Evolutionary conservation across 1,140 invertebrate genomes (phyloP).

Genomic region (Lepidurus packardi): DNA sequence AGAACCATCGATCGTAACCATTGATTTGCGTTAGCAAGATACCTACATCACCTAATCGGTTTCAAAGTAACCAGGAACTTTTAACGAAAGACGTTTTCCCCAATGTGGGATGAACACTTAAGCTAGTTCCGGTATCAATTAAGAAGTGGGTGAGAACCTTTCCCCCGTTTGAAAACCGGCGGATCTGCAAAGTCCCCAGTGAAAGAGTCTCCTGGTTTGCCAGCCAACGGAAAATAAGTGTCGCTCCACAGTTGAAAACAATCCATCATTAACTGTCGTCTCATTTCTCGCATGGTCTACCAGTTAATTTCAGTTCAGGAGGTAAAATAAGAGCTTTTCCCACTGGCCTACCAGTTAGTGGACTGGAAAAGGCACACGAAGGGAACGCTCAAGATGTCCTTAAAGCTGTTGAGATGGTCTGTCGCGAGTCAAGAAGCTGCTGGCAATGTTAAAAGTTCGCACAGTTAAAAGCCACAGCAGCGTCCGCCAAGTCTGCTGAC

Average conservation of each 20-base stretch:
- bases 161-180: too few relatives aligned
- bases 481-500: background rate
- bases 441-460: background rate
- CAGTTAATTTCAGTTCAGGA: slow-evolving; percentile 6
- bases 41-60: too few relatives aligned
- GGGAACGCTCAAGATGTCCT: background rate
- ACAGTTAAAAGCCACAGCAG: background rate
- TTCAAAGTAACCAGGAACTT: too few relatives aligned
- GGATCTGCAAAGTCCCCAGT: too few relatives aligned
- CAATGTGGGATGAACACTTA: too few relatives aligned
- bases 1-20: too few relatives aligned
- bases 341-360: background rate
- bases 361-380: background rate
- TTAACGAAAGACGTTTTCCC: too few relatives aligned
- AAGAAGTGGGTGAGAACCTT: too few relatives aligned
- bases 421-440: background rate
- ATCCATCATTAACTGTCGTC: slow-evolving; percentile 21
- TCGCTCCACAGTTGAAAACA: background rate
- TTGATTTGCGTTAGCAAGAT: too few relatives aligned
- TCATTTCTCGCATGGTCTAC: slow-evolving; percentile 12
- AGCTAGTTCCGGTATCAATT: too few relatives aligned
- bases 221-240: background rate
- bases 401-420: background rate
- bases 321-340: background rate
- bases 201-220: background rate